These are phyloP conservation scores for Glossophaga mutica DNA, from an alignment of 2,797 vertebrate genomes.

Conservation along the genomic window DNA sequence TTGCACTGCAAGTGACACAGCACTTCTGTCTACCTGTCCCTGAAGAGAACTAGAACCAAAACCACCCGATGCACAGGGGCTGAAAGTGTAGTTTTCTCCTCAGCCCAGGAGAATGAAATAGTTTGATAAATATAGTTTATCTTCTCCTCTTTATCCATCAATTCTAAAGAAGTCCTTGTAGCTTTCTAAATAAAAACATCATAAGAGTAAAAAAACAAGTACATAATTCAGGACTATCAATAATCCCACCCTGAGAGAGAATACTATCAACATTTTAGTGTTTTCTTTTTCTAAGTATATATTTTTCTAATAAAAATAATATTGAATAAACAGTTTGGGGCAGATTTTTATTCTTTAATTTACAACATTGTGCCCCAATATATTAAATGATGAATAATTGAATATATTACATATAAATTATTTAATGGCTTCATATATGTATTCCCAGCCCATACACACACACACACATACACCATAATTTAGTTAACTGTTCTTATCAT, in stretches of 20 bases:
- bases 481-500: background rate
- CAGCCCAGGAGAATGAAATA: background rate
- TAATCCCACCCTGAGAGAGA: background rate
- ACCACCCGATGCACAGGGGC: too few relatives aligned
- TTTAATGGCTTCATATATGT: background rate
- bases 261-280: background rate
- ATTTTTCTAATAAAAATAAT: background rate
- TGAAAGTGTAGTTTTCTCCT: background rate
- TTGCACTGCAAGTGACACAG: background rate
- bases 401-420: background rate
- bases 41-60: background rate
- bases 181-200: background rate
- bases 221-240: background rate
- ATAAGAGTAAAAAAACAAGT: background rate
- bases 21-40: background rate
- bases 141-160: background rate
- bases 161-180: background rate
- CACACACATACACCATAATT: background rate
- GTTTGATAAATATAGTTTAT: background rate
- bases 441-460: background rate
- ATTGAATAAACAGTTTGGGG: background rate
- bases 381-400: background rate
- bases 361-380: background rate
- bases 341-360: background rate
- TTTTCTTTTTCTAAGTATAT: background rate